These are phyloP conservation scores for Mycetomoellerius zeteki DNA, from an alignment of 1,140 invertebrate species.

Conservation along the genomic window DNA sequence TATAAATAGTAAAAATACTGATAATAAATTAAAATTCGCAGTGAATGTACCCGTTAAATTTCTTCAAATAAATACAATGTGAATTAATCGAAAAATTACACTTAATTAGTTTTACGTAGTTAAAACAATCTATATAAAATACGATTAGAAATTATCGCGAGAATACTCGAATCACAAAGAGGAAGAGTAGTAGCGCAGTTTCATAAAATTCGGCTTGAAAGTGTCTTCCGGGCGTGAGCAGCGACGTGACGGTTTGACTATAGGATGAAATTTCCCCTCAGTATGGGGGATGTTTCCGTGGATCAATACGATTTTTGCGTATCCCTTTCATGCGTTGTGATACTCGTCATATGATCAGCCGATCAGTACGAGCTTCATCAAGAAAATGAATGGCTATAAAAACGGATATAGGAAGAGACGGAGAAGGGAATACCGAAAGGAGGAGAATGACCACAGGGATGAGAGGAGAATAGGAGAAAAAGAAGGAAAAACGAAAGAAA, in stretches of 20 bases:
- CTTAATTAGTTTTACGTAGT: neutral
- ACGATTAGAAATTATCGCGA: neutral
- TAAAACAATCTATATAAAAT: neutral
- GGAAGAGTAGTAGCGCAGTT: neutral
- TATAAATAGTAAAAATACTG: neutral
- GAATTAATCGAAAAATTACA: too few species aligned
- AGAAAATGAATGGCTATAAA: neutral
- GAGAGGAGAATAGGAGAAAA: neutral
- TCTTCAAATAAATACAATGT: neutral
- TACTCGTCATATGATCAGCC: constrained; percentile 5
- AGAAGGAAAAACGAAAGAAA: constrained; percentile 6
- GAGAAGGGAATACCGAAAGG: neutral
- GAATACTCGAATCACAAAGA: neutral
- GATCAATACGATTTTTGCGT: constrained; percentile 81
- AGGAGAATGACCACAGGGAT: neutral
- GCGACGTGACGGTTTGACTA: constrained; percentile 37
- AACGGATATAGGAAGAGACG: neutral
- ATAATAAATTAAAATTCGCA: neutral
- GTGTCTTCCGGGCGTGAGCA: constrained; percentile 38
- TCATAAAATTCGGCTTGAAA: constrained; percentile 38
- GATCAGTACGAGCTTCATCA: neutral
- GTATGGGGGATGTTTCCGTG: constrained; percentile 75
- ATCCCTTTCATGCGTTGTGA: constrained; percentile 36
- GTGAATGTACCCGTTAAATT: neutral
- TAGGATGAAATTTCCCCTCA: constrained; percentile 78